These are phyloP conservation scores for Calliopsis andreniformis DNA, from an alignment of 1,140 invertebrate species.

Conservation along the genomic window DNA sequence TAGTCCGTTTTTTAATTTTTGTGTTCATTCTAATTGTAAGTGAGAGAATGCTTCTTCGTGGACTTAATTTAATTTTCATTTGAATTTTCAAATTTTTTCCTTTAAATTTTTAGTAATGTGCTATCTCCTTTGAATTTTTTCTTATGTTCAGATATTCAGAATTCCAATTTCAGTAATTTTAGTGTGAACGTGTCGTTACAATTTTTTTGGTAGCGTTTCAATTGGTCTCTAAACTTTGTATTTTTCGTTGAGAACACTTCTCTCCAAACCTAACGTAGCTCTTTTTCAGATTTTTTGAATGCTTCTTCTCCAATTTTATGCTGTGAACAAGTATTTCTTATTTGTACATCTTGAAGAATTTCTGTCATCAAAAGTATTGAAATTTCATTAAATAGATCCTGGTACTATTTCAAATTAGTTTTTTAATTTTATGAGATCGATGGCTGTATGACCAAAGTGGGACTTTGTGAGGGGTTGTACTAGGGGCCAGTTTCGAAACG, in stretches of 20 bases:
- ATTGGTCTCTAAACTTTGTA: background rate
- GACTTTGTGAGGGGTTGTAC: conserved; percentile 54
- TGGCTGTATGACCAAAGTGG: background rate
- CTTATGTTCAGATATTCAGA: background rate
- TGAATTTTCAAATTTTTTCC: too few relatives aligned
- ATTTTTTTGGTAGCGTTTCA: background rate
- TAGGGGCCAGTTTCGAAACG: conserved; percentile 32
- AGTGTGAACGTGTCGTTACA: background rate
- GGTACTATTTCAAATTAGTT: background rate
- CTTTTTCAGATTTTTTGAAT: too few relatives aligned
- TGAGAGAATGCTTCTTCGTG: too few relatives aligned
- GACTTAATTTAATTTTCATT: too few relatives aligned
- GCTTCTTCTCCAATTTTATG: background rate
- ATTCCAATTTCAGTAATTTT: background rate
- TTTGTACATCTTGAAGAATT: too few relatives aligned
- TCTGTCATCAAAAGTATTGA: too few relatives aligned
- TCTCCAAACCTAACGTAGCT: too few relatives aligned
- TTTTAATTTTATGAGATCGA: background rate
- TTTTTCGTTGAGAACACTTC: background rate
- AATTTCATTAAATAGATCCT: background rate
- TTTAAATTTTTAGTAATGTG: background rate
- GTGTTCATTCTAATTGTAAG: too few relatives aligned
- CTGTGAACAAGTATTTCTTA: conserved; percentile 1
- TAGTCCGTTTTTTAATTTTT: too few relatives aligned
- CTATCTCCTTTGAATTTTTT: background rate